These are phyloP conservation scores for Anarhynchus alexandrinus DNA, from an alignment of 2,113 vertebrate genomes.

Conservation along the genomic window DNA sequence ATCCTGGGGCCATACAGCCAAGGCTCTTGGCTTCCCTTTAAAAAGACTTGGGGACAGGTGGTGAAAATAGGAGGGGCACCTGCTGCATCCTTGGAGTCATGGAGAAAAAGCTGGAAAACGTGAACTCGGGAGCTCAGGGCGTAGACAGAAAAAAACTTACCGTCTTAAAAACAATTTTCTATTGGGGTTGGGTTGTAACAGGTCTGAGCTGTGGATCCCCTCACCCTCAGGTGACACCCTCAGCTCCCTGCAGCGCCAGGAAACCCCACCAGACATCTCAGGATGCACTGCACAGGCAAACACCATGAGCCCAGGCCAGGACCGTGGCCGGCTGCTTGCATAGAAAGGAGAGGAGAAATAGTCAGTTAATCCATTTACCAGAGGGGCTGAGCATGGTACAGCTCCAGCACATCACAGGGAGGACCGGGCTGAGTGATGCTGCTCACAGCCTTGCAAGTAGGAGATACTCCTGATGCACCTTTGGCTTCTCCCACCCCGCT, in stretches of 20 bases:
- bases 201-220: not conserved
- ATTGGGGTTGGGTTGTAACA: not conserved
- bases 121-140: not conserved
- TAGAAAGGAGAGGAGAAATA: not conserved
- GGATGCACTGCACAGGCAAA: not conserved
- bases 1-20: not conserved
- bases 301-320: rapidly evolving
- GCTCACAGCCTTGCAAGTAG: not conserved
- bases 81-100: not conserved
- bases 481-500: not conserved
- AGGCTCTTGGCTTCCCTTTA: not conserved
- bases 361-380: not conserved
- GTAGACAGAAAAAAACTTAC: not conserved
- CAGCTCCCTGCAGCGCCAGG: not conserved
- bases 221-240: not conserved
- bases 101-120: not conserved
- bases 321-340: not conserved
- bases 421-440: not conserved
- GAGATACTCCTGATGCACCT: not conserved
- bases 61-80: not conserved
- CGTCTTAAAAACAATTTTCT: not conserved
- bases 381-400: not conserved
- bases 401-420: not conserved
- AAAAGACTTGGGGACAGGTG: not conserved
- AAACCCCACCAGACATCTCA: not conserved